phyloP scores from a whole-genome alignment of 2,797 vertebrate species.

The Pachyuromys duprasi region DNA sequence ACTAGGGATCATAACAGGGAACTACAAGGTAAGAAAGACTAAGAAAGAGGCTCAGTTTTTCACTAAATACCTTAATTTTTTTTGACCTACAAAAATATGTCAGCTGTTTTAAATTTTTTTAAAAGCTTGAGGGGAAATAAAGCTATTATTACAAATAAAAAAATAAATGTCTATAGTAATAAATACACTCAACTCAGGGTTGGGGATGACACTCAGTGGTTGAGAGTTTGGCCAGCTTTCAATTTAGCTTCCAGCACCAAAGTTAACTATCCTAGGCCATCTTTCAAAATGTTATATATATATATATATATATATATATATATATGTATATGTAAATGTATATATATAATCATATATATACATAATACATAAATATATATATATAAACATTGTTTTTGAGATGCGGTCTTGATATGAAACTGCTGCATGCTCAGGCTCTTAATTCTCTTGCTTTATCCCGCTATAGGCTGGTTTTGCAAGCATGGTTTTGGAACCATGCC shows the following conservation, averaged over 20 bases:
- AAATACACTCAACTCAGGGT: not conserved
- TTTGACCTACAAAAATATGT: slow-evolving; percentile 18
- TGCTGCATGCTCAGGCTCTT: not conserved
- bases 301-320: accelerated
- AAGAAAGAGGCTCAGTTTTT: not conserved
- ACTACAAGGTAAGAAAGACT: not conserved
- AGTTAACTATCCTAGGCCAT: not conserved
- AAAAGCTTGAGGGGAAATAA: slow-evolving; percentile 15
- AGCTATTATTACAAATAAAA: slow-evolving; percentile 57
- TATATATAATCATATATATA: too few relatives aligned
- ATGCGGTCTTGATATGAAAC: not conserved
- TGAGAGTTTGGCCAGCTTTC: not conserved
- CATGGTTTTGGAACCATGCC: not conserved
- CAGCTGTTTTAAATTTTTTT: not conserved
- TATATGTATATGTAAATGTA: accelerated
- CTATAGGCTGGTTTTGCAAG: not conserved
- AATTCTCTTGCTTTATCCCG: not conserved
- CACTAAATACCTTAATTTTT: not conserved
- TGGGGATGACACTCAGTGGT: not conserved
- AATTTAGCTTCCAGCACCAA: not conserved
- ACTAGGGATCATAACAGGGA: not conserved
- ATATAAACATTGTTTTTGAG: not conserved
- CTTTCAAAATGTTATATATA: too few relatives aligned
- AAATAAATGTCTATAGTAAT: too few relatives aligned
- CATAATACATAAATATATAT: too few relatives aligned